Evolutionary conservation across 2,888 invertebrate genomes (phyloP).

Genomic region (Meteorus cinctellus): DNA sequence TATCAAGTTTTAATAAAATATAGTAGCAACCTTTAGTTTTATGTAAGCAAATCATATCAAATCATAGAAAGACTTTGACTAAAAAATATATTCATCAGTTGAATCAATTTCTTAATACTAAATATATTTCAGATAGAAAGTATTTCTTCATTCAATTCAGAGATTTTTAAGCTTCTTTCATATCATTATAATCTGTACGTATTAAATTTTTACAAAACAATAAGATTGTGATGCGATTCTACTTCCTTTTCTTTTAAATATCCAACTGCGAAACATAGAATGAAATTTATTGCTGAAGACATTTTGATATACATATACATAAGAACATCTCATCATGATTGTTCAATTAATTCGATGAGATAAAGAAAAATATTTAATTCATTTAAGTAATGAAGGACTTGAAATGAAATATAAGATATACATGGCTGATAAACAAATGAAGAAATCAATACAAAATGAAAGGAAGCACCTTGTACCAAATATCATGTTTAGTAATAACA

Average conservation of each 20-base stretch:
- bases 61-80: not conserved
- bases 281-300: too few species aligned
- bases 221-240: too few species aligned
- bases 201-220: too few species aligned
- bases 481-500: not conserved
- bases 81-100: not conserved
- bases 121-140: not conserved
- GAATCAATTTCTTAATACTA: not conserved
- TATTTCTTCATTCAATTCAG: not conserved
- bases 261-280: too few species aligned
- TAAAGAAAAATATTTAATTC: constrained; percentile 24
- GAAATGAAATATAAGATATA: constrained; percentile 1
- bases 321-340: not conserved
- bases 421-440: not conserved
- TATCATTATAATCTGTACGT: not conserved
- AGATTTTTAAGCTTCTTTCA: not conserved
- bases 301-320: too few species aligned
- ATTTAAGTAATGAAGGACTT: constrained; percentile 31
- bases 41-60: not conserved
- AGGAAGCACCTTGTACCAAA: constrained; percentile 3
- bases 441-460: not conserved
- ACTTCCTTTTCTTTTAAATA: too few species aligned
- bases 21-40: not conserved
- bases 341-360: not conserved
- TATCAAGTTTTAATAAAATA: not conserved